Base-by-base conservation (phyloP, 2,888 invertebrate species). In the Hydroisotoma schaefferi region DNA sequence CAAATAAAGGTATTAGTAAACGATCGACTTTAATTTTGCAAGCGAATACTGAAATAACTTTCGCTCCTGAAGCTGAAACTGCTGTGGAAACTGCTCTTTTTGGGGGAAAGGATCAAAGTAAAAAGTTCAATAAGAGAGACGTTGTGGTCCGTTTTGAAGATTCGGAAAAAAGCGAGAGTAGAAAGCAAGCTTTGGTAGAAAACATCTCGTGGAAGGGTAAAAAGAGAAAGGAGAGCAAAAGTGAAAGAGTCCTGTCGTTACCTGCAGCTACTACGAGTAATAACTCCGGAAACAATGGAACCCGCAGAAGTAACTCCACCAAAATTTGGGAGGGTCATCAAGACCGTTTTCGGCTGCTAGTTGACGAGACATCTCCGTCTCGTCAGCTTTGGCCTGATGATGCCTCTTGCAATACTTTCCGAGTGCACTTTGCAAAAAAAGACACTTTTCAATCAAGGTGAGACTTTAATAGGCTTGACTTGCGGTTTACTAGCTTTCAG, bases 351-450 rank as follows among this genome's bases (percentile, higher is more conserved):
- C 52, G 55, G 47, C 28, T 55, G 37, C 52, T 46, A 28, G 28
- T 58, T 38, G 29, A 38, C 10, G 43, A 33, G 25, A 26, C 55
- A n/a, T n/a, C 52, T 25, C n/a, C n/a, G n/a, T 57, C 56, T 57
- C 37, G 62, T 55, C 54, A 63, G 23, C 74, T 73, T 33, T 74
- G 74, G 74, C 67, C 63, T 49, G 60, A 70, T 29, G 72, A 70
- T 59, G 67, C 65, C 43, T 63, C 70, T 57, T 74, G 74, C 61
- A 65, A 68, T 49, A 58, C 59, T 15, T 73, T 69, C 51, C 59
- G 59, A 38, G 68, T 74, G 33, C 69, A 67, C 53, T 74, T 74
- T 61, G 74, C 73, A 37, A 60, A 70, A 48, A 68, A 68, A 53
- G 65, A 70, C 44, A 73, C 73, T 6, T 71, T 74, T 59, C 67